Conservation (phyloP, 2,797 vertebrate genomes). For the Fringilla coelebs region DNA sequence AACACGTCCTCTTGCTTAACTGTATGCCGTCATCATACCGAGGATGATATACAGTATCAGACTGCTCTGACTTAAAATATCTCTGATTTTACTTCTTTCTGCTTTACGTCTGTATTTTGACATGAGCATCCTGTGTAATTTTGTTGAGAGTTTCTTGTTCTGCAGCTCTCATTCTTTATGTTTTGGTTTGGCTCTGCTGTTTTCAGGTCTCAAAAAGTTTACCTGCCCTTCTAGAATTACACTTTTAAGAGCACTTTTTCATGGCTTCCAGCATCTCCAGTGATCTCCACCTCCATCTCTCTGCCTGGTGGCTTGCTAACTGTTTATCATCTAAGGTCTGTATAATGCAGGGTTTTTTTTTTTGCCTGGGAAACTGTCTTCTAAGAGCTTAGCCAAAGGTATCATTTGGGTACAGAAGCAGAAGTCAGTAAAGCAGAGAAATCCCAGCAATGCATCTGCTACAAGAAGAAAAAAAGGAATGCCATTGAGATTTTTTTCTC, state of each 20-base stretch:
- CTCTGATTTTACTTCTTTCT: not conserved
- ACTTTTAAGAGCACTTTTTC: not conserved
- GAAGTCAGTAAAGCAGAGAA: conserved; percentile 12
- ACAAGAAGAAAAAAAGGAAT: not conserved
- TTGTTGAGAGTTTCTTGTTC: not conserved
- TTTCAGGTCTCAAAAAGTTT: not conserved
- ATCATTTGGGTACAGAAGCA: not conserved
- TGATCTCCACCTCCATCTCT: not conserved
- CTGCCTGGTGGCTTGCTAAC: not conserved
- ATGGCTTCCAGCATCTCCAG: not conserved
- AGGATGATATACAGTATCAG: not conserved
- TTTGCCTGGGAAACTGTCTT: not conserved
- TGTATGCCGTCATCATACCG: not conserved
- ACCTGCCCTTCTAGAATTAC: not conserved
- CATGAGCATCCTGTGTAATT: not conserved
- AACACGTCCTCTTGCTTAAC: not conserved
- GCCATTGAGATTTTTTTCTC: not conserved
- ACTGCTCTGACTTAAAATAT: not conserved
- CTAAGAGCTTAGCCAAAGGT: conserved; percentile 7
- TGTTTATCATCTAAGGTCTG: not conserved
- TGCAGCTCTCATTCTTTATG: not conserved
- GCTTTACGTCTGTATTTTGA: not conserved
- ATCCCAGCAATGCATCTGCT: not conserved
- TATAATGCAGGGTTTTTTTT: not conserved
- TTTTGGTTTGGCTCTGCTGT: not conserved